Percentiles rank a stretch among this genome's conserved stretches.
Evolutionary conservation across 2,797 vertebrate species (phyloP).

Genomic region (Danio tinwini): DNA sequence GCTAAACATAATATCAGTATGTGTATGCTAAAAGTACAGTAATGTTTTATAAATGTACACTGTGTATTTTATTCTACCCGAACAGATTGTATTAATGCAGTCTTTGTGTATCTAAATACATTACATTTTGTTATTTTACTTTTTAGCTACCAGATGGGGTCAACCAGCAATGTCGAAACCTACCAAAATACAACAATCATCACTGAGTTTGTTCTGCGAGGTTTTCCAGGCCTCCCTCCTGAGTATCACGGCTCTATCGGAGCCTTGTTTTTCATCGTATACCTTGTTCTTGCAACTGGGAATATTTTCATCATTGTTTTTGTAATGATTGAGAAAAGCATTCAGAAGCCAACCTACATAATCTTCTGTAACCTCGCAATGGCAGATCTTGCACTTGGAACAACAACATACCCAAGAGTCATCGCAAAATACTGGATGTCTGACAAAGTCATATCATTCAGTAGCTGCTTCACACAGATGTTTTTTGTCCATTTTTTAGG

Average conservation of each 20-base stretch:
- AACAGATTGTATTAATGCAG: too few species aligned
- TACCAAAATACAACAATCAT: conserved; percentile 53
- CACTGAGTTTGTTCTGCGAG: conserved; percentile 71
- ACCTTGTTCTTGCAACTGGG: conserved; percentile 64
- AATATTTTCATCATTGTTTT: conserved; percentile 70
- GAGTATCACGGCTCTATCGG: conserved; percentile 57
- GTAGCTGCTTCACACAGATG: conserved; percentile 70
- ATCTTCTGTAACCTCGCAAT: conserved; percentile 72
- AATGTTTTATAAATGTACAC: too few species aligned
- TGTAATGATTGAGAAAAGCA: conserved; percentile 53
- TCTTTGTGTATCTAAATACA: neutral
- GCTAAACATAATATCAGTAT: too few species aligned
- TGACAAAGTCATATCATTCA: conserved; percentile 62
- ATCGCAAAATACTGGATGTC: conserved; percentile 72
- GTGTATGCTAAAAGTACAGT: too few species aligned
- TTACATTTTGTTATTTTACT: neutral
- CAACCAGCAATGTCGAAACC: conserved; percentile 9
- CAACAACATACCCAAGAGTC: conserved; percentile 69
- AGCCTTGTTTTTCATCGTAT: conserved; percentile 63
- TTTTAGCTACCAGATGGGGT: neutral
- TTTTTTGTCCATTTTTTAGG: conserved; percentile 74
- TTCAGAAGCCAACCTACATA: conserved; percentile 72
- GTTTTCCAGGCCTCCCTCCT: conserved; percentile 71
- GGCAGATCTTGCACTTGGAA: conserved; percentile 70
- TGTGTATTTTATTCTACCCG: too few species aligned